These are phyloP conservation scores for Theonella swinhoei DNA, from an alignment of 37 sponge, comb jelly and placozoan species.

Conservation along the genomic window DNA sequence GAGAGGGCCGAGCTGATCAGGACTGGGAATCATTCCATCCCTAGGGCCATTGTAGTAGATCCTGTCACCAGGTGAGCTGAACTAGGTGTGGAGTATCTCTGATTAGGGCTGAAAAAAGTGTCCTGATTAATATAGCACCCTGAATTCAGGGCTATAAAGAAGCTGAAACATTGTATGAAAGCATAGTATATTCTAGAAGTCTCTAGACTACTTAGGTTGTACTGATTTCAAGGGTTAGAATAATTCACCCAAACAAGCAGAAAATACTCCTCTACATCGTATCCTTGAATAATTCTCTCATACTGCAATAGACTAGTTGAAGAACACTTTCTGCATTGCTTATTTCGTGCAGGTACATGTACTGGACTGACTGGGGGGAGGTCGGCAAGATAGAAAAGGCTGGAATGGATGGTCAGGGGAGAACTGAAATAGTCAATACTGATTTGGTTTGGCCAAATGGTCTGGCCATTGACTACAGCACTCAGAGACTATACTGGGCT, in stretches of 20 bases:
- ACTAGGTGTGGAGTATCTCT: neutral
- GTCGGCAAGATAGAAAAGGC: conserved; percentile 14
- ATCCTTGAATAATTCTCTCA: no score
- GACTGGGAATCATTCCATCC: neutral
- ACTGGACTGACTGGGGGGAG: conserved; percentile 77
- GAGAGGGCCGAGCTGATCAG: neutral
- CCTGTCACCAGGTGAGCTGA: conserved; percentile 27
- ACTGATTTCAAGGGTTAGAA: no score
- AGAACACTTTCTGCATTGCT: no score
- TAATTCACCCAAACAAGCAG: no score
- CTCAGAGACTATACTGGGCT: conserved; percentile 80
- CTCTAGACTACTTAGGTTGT: no score
- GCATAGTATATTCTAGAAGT: no score
- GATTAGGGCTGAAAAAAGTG: neutral
- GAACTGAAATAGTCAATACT: conserved; percentile 18
- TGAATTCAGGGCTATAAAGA: neutral
- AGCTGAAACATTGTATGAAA: neutral
- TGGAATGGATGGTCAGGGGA: conserved; percentile 46
- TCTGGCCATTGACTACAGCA: conserved; percentile 59
- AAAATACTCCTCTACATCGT: no score
- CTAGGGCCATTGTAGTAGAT: conserved; percentile 32
- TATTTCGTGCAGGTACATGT: conserved; percentile 58
- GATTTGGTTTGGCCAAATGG: conserved; percentile 59
- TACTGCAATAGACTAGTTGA: no score
- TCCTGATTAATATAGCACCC: neutral